Conservation (phyloP, 1,140 invertebrate species). For the Polypedilum vanderplanki region DNA sequence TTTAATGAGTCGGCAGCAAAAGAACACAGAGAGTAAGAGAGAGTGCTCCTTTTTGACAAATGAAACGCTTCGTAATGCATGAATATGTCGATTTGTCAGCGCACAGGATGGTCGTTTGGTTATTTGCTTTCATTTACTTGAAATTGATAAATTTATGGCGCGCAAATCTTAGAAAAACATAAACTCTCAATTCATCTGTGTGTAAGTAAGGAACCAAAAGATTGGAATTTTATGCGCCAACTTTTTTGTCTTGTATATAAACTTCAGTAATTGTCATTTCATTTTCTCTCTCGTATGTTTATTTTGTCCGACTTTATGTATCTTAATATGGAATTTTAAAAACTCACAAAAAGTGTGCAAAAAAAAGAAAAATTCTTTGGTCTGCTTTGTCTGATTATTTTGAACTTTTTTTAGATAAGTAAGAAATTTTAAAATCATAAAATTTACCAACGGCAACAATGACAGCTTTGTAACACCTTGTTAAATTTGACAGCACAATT, state of each 20-base stretch:
- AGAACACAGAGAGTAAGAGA: neutral
- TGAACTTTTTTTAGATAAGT: too few species aligned
- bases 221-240: conserved; percentile 10
- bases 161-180: too few species aligned
- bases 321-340: conserved; percentile 4
- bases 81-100: conserved; percentile 11
- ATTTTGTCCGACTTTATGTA: neutral
- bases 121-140: too few species aligned
- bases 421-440: neutral
- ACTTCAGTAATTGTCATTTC: conserved; percentile 6
- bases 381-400: too few species aligned
- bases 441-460: neutral
- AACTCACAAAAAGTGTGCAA: too few species aligned
- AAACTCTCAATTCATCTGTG: too few species aligned
- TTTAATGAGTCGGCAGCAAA: conserved; percentile 3
- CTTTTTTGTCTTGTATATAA: neutral
- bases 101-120: neutral
- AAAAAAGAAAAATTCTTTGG: too few species aligned
- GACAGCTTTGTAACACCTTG: conserved; percentile 3
- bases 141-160: too few species aligned
- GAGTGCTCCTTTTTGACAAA: conserved; percentile 3
- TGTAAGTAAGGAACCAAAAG: neutral
- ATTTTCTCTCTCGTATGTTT: neutral
- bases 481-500: conserved; percentile 4
- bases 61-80: conserved; percentile 11